Percentiles rank a stretch among this genome's conserved stretches.
Conservation (phyloP, 2,797 vertebrate species). For the Neoniphon sammara region DNA sequence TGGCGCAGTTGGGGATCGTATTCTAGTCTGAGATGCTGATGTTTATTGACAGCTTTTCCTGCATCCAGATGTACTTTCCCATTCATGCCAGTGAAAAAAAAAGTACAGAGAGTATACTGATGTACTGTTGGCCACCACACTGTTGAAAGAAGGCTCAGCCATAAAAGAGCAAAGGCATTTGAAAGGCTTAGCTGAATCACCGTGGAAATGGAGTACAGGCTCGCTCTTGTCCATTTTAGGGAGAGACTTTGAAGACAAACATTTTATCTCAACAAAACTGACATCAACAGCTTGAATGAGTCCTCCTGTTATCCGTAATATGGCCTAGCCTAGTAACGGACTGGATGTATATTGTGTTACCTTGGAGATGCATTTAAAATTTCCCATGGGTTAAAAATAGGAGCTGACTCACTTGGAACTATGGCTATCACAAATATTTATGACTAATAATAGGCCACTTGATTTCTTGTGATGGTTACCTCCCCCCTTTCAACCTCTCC, state of each 20-base stretch:
- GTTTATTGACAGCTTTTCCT: not conserved
- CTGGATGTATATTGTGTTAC: constrained; percentile 4
- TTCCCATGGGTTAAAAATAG: constrained; percentile 40
- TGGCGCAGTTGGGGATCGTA: not conserved
- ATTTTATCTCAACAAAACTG: constrained; percentile 46
- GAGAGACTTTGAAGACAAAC: constrained; percentile 23
- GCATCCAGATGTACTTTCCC: constrained; percentile 21
- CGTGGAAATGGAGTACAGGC: not conserved
- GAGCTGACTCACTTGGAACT: constrained; percentile 30
- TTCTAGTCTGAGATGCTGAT: not conserved
- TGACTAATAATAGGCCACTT: constrained; percentile 42
- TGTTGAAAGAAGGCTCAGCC: not conserved
- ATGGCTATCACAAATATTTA: constrained; percentile 13
- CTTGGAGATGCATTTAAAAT: constrained; percentile 12
- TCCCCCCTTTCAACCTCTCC: not conserved
- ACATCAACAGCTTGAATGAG: constrained; percentile 18
- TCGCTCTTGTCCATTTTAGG: constrained; percentile 60
- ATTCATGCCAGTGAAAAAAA: not conserved
- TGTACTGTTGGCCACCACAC: not conserved
- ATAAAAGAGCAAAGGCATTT: not conserved
- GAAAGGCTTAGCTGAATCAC: not conserved
- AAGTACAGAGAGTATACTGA: not conserved
- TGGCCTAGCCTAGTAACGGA: not conserved
- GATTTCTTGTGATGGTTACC: constrained; percentile 1
- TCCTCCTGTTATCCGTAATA: constrained; percentile 18